phyloP scores from a whole-genome alignment of 2,797 vertebrate genomes.

The Eulemur mongoz region DNA sequence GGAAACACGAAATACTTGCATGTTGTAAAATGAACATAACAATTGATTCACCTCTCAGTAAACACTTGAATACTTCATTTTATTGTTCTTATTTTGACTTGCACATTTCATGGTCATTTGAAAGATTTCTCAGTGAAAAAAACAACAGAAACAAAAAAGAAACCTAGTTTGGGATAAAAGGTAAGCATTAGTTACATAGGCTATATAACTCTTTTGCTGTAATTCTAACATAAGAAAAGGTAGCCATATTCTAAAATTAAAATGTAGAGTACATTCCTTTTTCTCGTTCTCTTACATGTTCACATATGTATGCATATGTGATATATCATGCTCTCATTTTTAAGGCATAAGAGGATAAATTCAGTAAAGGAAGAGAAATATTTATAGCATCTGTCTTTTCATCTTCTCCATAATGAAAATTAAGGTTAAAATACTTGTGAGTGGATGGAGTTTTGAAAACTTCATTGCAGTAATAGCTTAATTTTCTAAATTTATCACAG shows the following conservation, averaged over 20 bases:
- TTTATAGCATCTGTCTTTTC: neutral
- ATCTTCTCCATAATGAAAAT: constrained; percentile 21
- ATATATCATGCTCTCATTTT: neutral
- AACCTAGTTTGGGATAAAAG: neutral
- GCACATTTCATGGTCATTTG: constrained; percentile 3
- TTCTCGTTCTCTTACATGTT: neutral
- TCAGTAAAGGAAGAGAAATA: constrained; percentile 19
- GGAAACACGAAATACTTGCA: constrained; percentile 37
- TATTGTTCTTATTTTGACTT: constrained; percentile 38
- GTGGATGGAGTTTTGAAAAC: constrained; percentile 53
- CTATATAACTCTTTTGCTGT: constrained; percentile 10
- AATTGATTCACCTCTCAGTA: constrained; percentile 30
- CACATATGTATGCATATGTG: neutral
- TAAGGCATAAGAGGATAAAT: constrained; percentile 44
- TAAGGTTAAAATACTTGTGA: constrained; percentile 26
- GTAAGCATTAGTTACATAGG: neutral
- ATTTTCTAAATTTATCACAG: constrained; percentile 73
- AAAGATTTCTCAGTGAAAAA: constrained; percentile 3
- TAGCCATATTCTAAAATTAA: constrained; percentile 36
- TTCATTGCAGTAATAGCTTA: constrained; percentile 53
- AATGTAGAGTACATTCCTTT: neutral
- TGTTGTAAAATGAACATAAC: constrained; percentile 28
- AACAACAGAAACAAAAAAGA: neutral
- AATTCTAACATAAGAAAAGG: constrained; percentile 22
- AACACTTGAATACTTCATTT: neutral